These are phyloP conservation scores for Campoplex nolae DNA, from an alignment of 2,888 invertebrate genomes.

Conservation along the genomic window DNA sequence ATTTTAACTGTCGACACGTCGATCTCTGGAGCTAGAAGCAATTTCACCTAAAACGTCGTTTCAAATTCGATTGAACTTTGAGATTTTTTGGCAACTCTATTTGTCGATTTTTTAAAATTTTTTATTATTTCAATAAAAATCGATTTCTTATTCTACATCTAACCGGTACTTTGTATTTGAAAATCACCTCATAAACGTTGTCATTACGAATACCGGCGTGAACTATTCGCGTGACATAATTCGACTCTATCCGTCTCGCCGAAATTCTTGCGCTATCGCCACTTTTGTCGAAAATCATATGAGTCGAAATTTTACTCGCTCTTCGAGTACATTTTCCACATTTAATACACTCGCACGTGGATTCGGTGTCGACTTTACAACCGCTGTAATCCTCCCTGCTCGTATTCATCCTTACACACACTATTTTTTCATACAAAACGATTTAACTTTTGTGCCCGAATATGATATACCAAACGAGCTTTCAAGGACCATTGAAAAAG, in stretches of 20 bases:
- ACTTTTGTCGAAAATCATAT: slow-evolving; percentile 28
- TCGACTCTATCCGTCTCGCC: slow-evolving; percentile 56
- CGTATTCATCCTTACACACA: slow-evolving; percentile 27
- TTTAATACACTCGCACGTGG: slow-evolving; percentile 46
- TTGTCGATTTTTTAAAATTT: no score
- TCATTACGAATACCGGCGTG: slow-evolving; percentile 72
- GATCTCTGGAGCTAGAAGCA: slow-evolving; percentile 73
- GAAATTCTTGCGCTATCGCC: slow-evolving; percentile 54
- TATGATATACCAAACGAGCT: background rate
- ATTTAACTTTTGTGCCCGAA: background rate
- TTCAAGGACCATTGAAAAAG: background rate
- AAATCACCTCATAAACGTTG: slow-evolving; percentile 73
- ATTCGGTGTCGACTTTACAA: slow-evolving; percentile 46
- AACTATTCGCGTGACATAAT: slow-evolving; percentile 73
- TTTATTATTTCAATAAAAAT: no score
- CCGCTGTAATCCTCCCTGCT: slow-evolving; percentile 34
- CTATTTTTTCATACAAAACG: background rate
- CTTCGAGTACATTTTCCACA: slow-evolving; percentile 53
- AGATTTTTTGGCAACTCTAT: no score
- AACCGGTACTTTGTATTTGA: no score
- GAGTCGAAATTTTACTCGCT: slow-evolving; percentile 19
- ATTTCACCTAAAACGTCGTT: slow-evolving; percentile 68
- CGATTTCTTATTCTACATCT: background rate
- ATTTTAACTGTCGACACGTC: slow-evolving; percentile 76
- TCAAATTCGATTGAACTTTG: background rate